Evolutionary conservation across 2,113 vertebrate genomes (phyloP).

Genomic region (Pollimyrus isidori): DNA sequence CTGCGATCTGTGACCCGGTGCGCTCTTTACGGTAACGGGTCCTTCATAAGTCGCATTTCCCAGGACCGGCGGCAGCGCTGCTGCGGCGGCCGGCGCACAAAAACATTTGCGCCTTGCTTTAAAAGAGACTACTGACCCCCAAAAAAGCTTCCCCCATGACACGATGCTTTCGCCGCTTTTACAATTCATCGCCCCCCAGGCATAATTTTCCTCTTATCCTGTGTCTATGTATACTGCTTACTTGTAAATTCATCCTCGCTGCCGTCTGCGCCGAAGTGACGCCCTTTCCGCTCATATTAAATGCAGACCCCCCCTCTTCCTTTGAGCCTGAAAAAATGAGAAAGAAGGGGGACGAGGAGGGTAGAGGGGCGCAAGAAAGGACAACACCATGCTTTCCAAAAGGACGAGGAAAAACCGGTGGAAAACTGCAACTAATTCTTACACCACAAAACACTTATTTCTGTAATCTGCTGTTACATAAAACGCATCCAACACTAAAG

Average conservation of each 20-base stretch:
- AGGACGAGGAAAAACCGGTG: background rate
- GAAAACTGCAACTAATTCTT: background rate
- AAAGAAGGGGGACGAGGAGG: slow-evolving; percentile 28
- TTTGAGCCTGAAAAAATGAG: slow-evolving; percentile 23
- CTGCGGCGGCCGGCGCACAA: background rate
- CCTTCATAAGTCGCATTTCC: background rate
- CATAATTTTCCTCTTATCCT: background rate
- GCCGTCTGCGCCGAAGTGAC: slow-evolving; percentile 37
- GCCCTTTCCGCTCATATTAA: slow-evolving; percentile 42
- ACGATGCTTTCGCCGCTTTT: background rate
- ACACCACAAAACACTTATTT: background rate
- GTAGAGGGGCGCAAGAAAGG: slow-evolving; percentile 30
- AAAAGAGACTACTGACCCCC: background rate
- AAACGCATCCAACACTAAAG: background rate
- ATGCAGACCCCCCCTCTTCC: slow-evolving; percentile 28
- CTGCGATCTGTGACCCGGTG: background rate
- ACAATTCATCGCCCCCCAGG: slow-evolving; percentile 13
- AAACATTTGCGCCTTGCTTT: background rate
- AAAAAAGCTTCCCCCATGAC: background rate
- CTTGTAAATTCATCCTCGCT: slow-evolving; percentile 13
- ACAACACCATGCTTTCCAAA: slow-evolving; percentile 45
- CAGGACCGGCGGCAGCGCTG: background rate
- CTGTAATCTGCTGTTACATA: background rate
- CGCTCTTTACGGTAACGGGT: background rate
- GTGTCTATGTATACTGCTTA: background rate